phyloP scores from a whole-genome alignment of 1,140 invertebrate species.

The Elymnias hypermnestra region DNA sequence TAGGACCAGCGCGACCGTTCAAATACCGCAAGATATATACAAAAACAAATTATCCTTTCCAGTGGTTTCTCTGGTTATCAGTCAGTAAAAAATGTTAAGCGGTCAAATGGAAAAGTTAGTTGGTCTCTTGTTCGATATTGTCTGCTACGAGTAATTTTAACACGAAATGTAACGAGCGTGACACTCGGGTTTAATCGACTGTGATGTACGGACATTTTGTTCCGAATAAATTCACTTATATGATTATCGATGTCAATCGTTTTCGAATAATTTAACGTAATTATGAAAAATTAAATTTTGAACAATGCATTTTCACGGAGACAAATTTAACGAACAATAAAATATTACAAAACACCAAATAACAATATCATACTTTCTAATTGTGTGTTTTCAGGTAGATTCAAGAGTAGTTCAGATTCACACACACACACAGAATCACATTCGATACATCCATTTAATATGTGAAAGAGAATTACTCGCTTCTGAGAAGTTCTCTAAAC shows the following conservation, averaged over 20 bases:
- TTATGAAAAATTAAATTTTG: slow-evolving; percentile 1
- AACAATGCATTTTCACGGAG: not conserved
- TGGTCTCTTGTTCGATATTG: not conserved
- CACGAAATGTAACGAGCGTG: slow-evolving; percentile 7
- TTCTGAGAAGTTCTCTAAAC: too few species aligned
- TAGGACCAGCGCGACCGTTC: too few species aligned
- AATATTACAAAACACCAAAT: too few species aligned
- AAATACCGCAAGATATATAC: too few species aligned
- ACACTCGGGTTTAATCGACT: slow-evolving; percentile 10
- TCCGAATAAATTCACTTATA: slow-evolving; percentile 9
- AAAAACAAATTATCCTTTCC: not conserved
- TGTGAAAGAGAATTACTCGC: too few species aligned
- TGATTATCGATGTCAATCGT: slow-evolving; percentile 13
- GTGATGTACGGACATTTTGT: slow-evolving; percentile 7
- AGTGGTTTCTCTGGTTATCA: not conserved
- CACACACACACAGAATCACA: too few species aligned
- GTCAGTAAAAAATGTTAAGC: not conserved
- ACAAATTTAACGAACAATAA: too few species aligned
- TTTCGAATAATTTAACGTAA: slow-evolving; percentile 4
- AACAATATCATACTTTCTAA: too few species aligned
- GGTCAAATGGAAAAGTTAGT: slow-evolving; percentile 2
- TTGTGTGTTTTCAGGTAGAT: too few species aligned
- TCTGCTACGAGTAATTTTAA: slow-evolving; percentile 8
- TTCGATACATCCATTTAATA: too few species aligned
- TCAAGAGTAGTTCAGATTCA: too few species aligned